phyloP scores from a whole-genome alignment of 2,113 vertebrate species.

The Mirza zaza region DNA sequence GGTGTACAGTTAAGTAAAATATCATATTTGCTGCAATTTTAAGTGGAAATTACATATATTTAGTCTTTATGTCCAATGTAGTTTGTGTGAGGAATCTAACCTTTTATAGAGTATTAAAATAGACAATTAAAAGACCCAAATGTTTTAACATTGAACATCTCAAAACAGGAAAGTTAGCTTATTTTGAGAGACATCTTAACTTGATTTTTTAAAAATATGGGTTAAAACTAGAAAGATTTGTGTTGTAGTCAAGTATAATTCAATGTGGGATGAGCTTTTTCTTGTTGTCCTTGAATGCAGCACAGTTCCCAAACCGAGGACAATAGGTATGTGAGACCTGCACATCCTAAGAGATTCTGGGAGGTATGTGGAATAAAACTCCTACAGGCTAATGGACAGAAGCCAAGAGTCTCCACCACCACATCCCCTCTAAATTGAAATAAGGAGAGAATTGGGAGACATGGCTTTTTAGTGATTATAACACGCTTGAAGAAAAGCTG shows the following conservation, averaged over 20 bases:
- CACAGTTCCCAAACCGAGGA: neutral
- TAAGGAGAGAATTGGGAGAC: neutral
- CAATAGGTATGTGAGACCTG: neutral
- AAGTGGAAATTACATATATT: slow-evolving; percentile 17
- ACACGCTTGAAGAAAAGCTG: neutral
- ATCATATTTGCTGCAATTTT: neutral
- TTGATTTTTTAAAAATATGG: neutral
- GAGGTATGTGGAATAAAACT: rapidly evolving
- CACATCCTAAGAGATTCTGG: neutral
- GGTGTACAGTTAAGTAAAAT: neutral
- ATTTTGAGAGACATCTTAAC: neutral
- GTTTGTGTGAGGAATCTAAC: neutral
- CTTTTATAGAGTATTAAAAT: slow-evolving; percentile 23
- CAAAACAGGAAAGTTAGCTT: neutral
- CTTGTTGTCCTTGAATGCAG: neutral
- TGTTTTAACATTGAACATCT: neutral
- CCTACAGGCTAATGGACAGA: neutral
- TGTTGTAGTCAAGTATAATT: neutral
- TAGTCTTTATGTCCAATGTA: neutral
- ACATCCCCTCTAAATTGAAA: neutral
- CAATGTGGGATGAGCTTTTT: neutral
- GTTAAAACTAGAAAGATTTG: neutral
- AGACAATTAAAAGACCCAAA: neutral
- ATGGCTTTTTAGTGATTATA: neutral
- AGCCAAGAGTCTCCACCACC: neutral